Percentiles rank a stretch among this genome's conserved stretches.
Evolutionary conservation across 2,113 vertebrate genomes (phyloP).

Genomic region (Notothenia rossii): DNA sequence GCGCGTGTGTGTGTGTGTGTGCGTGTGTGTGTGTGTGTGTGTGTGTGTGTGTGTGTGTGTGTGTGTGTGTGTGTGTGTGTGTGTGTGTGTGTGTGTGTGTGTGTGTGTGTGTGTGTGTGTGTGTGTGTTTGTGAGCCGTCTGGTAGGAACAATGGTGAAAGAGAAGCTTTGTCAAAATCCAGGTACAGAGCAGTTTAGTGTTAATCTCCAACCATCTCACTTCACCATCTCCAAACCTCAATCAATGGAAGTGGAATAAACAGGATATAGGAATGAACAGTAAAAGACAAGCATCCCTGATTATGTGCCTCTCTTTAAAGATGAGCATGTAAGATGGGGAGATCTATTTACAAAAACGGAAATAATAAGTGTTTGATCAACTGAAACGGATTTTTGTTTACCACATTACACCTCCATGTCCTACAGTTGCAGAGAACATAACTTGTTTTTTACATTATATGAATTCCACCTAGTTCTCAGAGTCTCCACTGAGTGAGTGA

Average conservation of each 20-base stretch:
- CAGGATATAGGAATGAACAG: conserved; percentile 25
- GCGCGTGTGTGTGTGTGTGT: no score
- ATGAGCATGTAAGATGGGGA: no score
- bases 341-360: no score
- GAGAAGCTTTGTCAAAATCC: conserved; percentile 55
- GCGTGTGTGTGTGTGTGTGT: conserved; percentile 6
- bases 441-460: no score
- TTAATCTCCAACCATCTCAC: conserved; percentile 42
- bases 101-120: conserved; percentile 33
- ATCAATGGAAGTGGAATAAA: conserved; percentile 26
- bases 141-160: conserved; percentile 44
- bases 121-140: conserved; percentile 19
- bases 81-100: background rate
- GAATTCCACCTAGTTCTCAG: no score
- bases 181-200: conserved; percentile 39
- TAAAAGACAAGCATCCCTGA: conserved; percentile 31
- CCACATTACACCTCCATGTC: background rate
- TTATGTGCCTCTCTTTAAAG: background rate
- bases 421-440: no score
- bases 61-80: conserved; percentile 14
- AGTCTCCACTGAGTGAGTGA: no score
- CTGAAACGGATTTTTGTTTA: no score
- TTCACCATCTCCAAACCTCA: conserved; percentile 22
- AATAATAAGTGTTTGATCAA: no score
- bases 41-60: conserved; percentile 24